Evolutionary conservation across 2,113 vertebrate genomes (phyloP).

Genomic region (Bettongia penicillata): DNA sequence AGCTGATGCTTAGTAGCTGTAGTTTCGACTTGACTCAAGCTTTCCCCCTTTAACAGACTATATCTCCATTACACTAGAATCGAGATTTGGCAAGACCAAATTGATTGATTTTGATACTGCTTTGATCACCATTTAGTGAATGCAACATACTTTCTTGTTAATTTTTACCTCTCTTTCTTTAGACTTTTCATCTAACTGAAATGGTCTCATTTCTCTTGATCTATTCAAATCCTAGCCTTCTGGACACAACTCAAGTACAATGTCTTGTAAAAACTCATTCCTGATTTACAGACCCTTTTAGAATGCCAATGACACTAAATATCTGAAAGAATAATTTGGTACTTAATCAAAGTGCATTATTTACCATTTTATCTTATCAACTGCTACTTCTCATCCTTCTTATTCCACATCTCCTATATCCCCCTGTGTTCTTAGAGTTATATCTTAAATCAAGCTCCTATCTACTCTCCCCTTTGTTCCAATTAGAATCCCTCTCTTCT

Average conservation of each 20-base stretch:
- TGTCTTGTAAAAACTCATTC: neutral
- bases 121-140: neutral
- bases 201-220: neutral
- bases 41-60: neutral
- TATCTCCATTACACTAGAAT: neutral
- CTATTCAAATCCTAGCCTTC: neutral
- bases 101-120: neutral
- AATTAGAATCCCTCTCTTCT: neutral
- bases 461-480: neutral
- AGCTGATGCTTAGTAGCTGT: neutral
- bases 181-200: neutral
- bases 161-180: neutral
- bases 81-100: neutral
- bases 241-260: neutral
- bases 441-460: neutral
- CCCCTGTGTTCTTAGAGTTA: neutral
- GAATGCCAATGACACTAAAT: neutral
- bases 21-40: neutral
- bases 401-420: neutral
- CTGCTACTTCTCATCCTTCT: neutral
- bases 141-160: neutral
- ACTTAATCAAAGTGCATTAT: neutral
- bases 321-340: neutral
- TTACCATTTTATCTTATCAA: neutral
- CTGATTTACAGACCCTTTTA: neutral